Conservation (phyloP, 2,888 invertebrate species). For the Exephanes ischioxanthus region DNA sequence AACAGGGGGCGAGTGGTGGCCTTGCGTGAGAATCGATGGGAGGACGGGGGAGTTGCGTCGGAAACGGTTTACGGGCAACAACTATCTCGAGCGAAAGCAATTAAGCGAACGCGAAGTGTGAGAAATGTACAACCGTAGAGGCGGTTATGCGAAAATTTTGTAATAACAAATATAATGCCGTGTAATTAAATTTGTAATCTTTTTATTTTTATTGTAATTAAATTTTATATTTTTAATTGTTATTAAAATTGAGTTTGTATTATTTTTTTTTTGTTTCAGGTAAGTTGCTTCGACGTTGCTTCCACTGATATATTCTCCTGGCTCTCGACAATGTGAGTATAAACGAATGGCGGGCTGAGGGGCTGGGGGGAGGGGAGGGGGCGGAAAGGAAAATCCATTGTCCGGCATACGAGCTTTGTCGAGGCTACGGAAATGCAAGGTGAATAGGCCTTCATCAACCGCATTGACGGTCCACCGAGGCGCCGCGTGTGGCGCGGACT, state of each 20-base stretch:
- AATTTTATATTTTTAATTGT: constrained; percentile 28
- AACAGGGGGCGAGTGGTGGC: constrained; percentile 14
- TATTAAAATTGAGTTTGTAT: not conserved
- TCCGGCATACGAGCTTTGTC: constrained; percentile 7
- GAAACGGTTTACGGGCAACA: constrained; percentile 12
- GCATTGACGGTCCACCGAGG: constrained; percentile 33
- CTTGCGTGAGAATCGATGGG: constrained; percentile 22
- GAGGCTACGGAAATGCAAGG: constrained; percentile 21
- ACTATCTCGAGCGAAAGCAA: constrained; percentile 48
- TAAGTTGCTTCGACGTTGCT: constrained; percentile 48
- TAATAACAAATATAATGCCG: constrained; percentile 20
- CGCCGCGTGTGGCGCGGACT: constrained; percentile 11
- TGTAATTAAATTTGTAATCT: constrained; percentile 28
- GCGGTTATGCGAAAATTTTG: not conserved
- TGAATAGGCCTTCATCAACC: constrained; percentile 47
- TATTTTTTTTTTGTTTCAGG: constrained; percentile 58
- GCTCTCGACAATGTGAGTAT: constrained; percentile 20
- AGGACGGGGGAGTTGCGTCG: not conserved
- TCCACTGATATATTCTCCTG: not conserved
- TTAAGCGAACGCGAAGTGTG: constrained; percentile 48
- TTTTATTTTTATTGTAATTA: not conserved
- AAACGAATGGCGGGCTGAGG: not conserved
- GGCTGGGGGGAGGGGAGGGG: not conserved
- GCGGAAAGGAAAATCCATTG: constrained; percentile 12
- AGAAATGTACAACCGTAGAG: constrained; percentile 11